Base-by-base conservation (phyloP, 2,797 vertebrate genomes). In the Sebastes baramenuke region DNA sequence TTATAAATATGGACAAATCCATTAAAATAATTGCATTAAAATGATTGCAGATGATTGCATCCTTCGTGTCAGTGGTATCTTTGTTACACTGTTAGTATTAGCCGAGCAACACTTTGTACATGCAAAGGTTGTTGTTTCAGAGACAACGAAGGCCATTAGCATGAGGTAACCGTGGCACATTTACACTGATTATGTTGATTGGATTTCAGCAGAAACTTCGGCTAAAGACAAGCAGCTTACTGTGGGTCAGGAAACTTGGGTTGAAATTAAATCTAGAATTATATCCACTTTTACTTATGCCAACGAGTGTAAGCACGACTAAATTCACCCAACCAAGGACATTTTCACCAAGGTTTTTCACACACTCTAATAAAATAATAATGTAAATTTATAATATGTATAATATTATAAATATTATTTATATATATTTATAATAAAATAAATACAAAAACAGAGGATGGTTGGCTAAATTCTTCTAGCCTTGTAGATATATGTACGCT, bases 1-100 rank as follows among this genome's bases (percentile, higher is more conserved):
- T 67, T 62, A 79, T 75, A 79, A 71, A 74, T 81, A 81, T 75
- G 67, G 55, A 75, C 72, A 72, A 72, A 75, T 76, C 34, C 22
- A 73, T 82, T 82, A 42, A 61, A 67, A 62, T 82, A 72, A 77
- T 82, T 62, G 22, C 56, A 77, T 77, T 72, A 67, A 71, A 81
- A 76, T 72, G 74, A 77, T 61, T 76, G 67, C 73, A 49, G 69
- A 73, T 82, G 69, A 77, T 77, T 72, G 58, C 34, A 52, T 75
- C 49, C 30, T 64, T 56, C 46, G 25, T 58, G 75, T 68, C 55
- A 25, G 67, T 30, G 67, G 36, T 52, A 52, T 64, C 52, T 66
- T 75, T 75, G 79, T 70, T 70, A 36, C 12, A 20, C 72, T 58
- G 54, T 52, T 29, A 4, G 25, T 75, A 65, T 77, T 77, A 61